Base-by-base conservation (phyloP, 2,113 vertebrate genomes). In the Clinocottus analis region DNA sequence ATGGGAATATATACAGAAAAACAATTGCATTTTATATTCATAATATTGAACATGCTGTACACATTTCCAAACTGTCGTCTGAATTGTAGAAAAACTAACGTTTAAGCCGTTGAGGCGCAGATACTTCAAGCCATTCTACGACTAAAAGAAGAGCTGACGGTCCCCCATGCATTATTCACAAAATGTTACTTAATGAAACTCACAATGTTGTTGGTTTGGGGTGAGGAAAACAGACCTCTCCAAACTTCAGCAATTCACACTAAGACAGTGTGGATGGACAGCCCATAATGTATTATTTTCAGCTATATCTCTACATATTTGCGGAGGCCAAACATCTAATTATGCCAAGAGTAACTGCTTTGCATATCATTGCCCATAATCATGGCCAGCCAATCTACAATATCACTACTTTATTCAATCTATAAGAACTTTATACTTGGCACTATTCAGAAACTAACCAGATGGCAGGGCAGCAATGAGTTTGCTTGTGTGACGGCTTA, bases 11-110 rank as follows among this genome's bases (percentile, higher is more conserved):
- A 70, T 37, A 77, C n/a, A 16, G 21, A 79, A 68, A 75, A 68
- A 68, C 14, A 31, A 72, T 19, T 55, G 33, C 47, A 63, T 77
- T 87, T 79, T 61, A 70, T 82, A 80, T 85, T 87, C 65, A 85
- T 79, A 78, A 80, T 25, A 82, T 33, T 63, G 21, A 75, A 63
- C 23, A 65, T 61, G 35, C 45, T 70, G 58, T 66, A 84, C 58
- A 72, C 27, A 45, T 43, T 55, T 43, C 45, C 63, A 72, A 73
- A 80, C n/a, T 4, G 17, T 16, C 64, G 49, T 35, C 55, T 12
- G 23, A 49, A 66, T 62, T 13, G 45, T 25, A 55, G 25, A 53
- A 58, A 82, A 79, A 65, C 67, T 71, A 81, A 72, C 31, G 76
- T 60, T 35, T 7, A 61, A 59, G 16, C 25, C 41, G 49, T 35